phyloP scores from a whole-genome alignment of 2,797 vertebrate species.

The Sebastiscus tertius region DNA sequence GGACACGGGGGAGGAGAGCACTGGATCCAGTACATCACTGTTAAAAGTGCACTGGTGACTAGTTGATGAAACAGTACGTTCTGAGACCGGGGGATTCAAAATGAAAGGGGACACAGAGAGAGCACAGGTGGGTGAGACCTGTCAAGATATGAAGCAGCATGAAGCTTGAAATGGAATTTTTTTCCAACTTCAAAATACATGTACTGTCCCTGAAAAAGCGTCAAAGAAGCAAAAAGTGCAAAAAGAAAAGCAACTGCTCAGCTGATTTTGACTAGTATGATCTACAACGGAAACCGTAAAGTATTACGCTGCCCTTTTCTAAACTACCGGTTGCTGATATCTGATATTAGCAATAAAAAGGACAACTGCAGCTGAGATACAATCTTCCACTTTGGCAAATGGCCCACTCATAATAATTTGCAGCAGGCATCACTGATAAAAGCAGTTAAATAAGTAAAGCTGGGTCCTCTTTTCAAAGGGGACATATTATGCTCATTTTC shows the following conservation, averaged over 20 bases:
- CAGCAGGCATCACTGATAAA: not conserved
- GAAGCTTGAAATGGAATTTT: not conserved
- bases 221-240: not conserved
- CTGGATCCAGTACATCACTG: conserved; percentile 9
- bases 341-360: not conserved
- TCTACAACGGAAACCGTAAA: not conserved
- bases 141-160: not conserved
- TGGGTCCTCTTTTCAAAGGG: not conserved
- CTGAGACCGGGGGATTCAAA: not conserved
- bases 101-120: not conserved
- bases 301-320: not conserved
- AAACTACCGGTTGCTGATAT: not conserved
- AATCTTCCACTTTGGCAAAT: not conserved
- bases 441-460: not conserved
- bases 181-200: not conserved
- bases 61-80: not conserved
- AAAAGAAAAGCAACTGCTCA: not conserved
- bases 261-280: not conserved
- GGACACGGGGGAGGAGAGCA: not conserved
- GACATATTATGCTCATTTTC: no score
- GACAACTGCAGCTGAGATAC: not conserved
- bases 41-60: conserved; percentile 2
- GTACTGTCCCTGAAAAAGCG: not conserved
- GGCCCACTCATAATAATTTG: not conserved
- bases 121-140: not conserved